phyloP scores from a whole-genome alignment of 1,140 invertebrate species.

The Sycophaga agraensis region DNA sequence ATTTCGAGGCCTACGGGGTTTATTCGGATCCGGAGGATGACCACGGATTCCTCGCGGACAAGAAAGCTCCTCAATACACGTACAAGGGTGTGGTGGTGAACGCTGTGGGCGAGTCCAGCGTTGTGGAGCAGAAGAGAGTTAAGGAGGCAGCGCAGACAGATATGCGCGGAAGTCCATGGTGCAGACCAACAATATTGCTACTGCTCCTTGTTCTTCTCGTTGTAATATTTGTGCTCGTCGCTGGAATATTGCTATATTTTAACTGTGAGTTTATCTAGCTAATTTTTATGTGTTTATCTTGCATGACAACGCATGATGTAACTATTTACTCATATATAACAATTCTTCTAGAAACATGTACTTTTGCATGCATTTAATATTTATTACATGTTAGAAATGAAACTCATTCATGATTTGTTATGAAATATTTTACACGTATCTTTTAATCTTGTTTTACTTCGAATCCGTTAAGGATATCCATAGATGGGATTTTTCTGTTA shows the following conservation, averaged over 20 bases:
- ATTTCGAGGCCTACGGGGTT: conserved; percentile 59
- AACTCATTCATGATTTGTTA: no score
- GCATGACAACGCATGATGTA: no score
- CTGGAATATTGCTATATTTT: conserved; percentile 62
- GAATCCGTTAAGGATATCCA: no score
- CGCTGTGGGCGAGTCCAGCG: conserved; percentile 55
- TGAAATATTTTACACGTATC: no score
- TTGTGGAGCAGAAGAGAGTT: conserved; percentile 50
- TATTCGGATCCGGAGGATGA: conserved; percentile 60
- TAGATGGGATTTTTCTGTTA: no score
- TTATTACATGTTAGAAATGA: not conserved
- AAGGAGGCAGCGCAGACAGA: conserved; percentile 46
- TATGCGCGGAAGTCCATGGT: conserved; percentile 52
- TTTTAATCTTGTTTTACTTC: no score
- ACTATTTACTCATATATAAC: no score
- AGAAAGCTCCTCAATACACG: conserved; percentile 51
- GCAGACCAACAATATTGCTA: conserved; percentile 58
- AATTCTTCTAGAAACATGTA: no score
- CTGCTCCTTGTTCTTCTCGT: conserved; percentile 59
- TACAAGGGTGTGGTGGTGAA: conserved; percentile 61
- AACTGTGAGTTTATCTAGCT: conserved; percentile 62
- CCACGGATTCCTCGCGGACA: conserved; percentile 55
- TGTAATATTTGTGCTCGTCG: conserved; percentile 61
- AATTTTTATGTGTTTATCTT: no score
- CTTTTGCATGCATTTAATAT: not conserved